These are phyloP conservation scores for Actinernus sp. DNA, from an alignment of 92 coral and sea anemone genomes.

Conservation along the genomic window DNA sequence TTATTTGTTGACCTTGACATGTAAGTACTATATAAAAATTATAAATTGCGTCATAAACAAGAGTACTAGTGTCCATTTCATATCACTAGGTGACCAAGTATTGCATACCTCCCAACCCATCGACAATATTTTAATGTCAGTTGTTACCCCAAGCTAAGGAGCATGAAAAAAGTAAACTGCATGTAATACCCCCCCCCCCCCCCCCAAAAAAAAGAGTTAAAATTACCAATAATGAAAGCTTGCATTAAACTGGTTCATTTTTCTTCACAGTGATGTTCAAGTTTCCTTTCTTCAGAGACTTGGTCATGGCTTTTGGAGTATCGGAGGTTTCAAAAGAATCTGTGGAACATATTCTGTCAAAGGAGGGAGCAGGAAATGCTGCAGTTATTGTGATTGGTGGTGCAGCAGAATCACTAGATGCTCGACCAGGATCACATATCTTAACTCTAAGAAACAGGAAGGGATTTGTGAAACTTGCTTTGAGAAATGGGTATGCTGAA, in stretches of 20 bases:
- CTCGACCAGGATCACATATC: conserved; percentile 90
- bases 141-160: too few species aligned
- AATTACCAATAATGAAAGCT: too few species aligned
- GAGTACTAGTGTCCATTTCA: too few species aligned
- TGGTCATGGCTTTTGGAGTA: conserved; percentile 90
- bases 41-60: background rate
- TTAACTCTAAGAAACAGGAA: conserved; percentile 87
- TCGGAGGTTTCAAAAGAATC: conserved; percentile 95
- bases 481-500: conserved; percentile 85
- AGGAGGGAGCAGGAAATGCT: conserved; percentile 92
- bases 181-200: too few species aligned
- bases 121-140: too few species aligned
- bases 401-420: conserved; percentile 97
- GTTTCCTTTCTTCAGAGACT: conserved; percentile 93
- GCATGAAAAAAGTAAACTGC: too few species aligned
- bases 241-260: too few species aligned
- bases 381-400: conserved; percentile 95
- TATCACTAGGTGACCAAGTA: too few species aligned
- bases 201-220: too few species aligned
- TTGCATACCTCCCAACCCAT: too few species aligned
- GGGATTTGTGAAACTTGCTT: conserved; percentile 96
- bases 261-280: conserved; percentile 86
- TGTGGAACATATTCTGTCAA: conserved; percentile 70
- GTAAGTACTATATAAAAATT: conserved; percentile 54
- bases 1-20: conserved; percentile 82